Evolutionary conservation across 1,140 invertebrate genomes (phyloP).

Genomic region (Amyelois transitella): DNA sequence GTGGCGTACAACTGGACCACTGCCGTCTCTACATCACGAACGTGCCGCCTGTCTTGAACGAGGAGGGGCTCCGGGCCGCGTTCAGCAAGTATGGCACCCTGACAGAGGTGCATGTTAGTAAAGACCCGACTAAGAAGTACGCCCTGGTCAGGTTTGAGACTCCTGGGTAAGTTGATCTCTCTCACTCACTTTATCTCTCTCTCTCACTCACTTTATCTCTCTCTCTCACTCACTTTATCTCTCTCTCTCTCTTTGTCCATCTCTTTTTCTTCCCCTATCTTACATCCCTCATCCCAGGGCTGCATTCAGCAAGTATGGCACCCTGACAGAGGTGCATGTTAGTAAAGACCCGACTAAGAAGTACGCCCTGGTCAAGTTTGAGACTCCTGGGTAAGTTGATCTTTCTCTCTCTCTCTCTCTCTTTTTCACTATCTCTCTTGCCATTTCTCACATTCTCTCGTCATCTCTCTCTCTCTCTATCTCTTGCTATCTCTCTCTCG

Average conservation of each 20-base stretch:
- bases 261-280: no score
- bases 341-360: conserved; percentile 33
- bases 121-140: conserved; percentile 35
- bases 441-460: no score
- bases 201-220: no score
- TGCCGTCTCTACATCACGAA: conserved; percentile 42
- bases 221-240: no score
- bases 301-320: conserved; percentile 40
- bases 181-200: neutral
- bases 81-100: conserved; percentile 41
- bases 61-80: conserved; percentile 27
- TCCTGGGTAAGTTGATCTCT: conserved; percentile 30
- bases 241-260: no score
- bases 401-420: conserved; percentile 15
- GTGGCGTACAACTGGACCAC: conserved; percentile 33
- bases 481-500: no score
- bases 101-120: conserved; percentile 20
- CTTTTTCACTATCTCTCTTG: no score
- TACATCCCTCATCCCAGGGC: no score
- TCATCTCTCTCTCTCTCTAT: no score
- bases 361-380: conserved; percentile 36
- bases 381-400: conserved; percentile 44
- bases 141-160: conserved; percentile 39
- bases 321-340: conserved; percentile 15
- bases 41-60: conserved; percentile 34